A percentile compares a stretch with the other conserved stretches of the same genome.
phyloP scores from a whole-genome alignment of 2,797 vertebrate species.

The Paguma larvata region DNA sequence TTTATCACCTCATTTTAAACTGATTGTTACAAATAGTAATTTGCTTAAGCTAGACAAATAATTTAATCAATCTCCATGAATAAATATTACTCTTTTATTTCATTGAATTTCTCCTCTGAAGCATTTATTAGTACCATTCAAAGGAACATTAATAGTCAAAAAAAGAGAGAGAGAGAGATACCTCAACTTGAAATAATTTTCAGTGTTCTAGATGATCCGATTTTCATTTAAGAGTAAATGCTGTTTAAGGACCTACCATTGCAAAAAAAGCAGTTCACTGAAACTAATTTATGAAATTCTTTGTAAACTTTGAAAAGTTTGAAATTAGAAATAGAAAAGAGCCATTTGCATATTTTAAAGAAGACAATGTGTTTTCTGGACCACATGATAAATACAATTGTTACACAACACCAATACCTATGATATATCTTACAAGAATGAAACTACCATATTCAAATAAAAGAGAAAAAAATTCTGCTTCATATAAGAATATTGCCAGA shows the following conservation, averaged over 20 bases:
- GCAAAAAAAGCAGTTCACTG: constrained; percentile 79
- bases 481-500: constrained; percentile 80
- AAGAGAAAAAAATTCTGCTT: constrained; percentile 87
- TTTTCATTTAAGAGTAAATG: constrained; percentile 86
- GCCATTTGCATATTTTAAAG: constrained; percentile 81
- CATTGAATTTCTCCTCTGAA: constrained; percentile 89
- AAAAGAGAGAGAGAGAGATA: constrained; percentile 74
- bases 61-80: constrained; percentile 92
- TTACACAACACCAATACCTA: constrained; percentile 89
- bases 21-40: constrained; percentile 92
- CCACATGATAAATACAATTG: constrained; percentile 86
- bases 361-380: constrained; percentile 81
- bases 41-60: constrained; percentile 93
- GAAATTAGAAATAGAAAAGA: constrained; percentile 87
- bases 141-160: constrained; percentile 88
- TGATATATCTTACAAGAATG: constrained; percentile 84
- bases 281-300: constrained; percentile 87
- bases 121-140: constrained; percentile 86
- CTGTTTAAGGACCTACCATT: constrained; percentile 84
- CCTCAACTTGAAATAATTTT: constrained; percentile 86
- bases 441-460: constrained; percentile 85
- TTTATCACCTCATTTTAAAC: constrained; percentile 90
- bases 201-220: constrained; percentile 86
- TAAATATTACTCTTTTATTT: constrained; percentile 90
- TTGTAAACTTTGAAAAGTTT: constrained; percentile 86